phyloP scores from a whole-genome alignment of 2,113 vertebrate genomes.

The Pteronura brasiliensis region DNA sequence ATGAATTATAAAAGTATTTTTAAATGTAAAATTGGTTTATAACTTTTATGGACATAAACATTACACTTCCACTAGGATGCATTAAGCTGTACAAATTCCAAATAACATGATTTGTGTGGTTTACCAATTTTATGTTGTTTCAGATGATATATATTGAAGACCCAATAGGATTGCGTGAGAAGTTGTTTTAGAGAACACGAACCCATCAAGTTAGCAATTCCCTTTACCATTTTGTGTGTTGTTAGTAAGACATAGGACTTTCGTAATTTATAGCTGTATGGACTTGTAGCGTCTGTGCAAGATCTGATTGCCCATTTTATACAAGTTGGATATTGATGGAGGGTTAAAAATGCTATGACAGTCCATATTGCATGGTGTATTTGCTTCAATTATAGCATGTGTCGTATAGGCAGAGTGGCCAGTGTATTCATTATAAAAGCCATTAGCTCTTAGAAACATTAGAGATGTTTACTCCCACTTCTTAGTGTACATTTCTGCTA shows the following conservation, averaged over 20 bases:
- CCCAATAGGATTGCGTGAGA: not conserved
- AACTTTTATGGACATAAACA: not conserved
- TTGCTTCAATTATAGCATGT: not conserved
- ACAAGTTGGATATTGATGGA: not conserved
- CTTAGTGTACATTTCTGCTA: slow-evolving; percentile 2
- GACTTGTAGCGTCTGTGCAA: not conserved
- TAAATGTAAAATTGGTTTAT: slow-evolving; percentile 58
- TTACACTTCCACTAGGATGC: not conserved
- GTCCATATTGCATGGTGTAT: not conserved
- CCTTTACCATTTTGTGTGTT: not conserved
- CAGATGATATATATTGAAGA: not conserved
- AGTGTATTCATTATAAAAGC: not conserved
- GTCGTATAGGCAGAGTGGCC: not conserved
- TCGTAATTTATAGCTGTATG: not conserved
- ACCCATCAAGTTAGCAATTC: not conserved
- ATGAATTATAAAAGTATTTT: slow-evolving; percentile 40
- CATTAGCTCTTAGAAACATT: not conserved
- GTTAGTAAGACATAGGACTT: not conserved
- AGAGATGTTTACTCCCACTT: not conserved
- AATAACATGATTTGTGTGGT: not conserved
- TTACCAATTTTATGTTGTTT: not conserved
- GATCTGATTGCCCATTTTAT: not conserved
- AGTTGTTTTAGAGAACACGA: slow-evolving; percentile 21
- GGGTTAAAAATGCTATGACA: not conserved
- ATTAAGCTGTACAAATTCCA: slow-evolving; percentile 16